Base-by-base conservation (phyloP, 2,797 vertebrate species). In the Aselliscus stoliczkanus region DNA sequence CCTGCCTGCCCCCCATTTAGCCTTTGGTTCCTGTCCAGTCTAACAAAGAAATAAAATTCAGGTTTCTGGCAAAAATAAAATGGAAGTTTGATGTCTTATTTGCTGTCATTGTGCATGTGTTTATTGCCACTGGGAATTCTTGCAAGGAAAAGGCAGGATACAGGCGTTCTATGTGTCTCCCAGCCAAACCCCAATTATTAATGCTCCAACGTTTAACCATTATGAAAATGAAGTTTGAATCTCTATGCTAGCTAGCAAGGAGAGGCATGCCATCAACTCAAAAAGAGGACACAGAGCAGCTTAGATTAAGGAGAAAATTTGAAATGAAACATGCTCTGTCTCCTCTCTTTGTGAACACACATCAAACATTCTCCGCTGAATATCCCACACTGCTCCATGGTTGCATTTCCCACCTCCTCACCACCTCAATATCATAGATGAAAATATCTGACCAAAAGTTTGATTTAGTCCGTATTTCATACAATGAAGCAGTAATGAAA, bases 381-480 rank as follows among this genome's bases (percentile, higher is more conserved):
- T n/a, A 72, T 25, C 58, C 21, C 31, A 50, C 25, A 27, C 27
- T 44, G 12, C 44, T 90, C 67, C 18, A 0, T 9, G 31, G n/a
- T 25, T 79, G 25, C 6, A 54, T 95, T 86, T 58, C 29, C 70
- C 64, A 69, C 5, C 7, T 80, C 88, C 47, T 14, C 47, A 50
- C 47, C 14, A 14, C 47, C 73, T 94, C 72, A 85, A 50, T 25
- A 95, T 89, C 82, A 20, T 65, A 72, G 70, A 15, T 95, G 20
- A 80, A 88, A 95, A 94, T 91, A 21, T 93, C 80, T 88, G 65
- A 72, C 69, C 29, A 0, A 20, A 94, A 39, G 27, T 83, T 92
- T 96, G 83, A 97, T 94, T 97, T 96, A 81, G 75, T 97, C 25
- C 86, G 75, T 60, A 97, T 97, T 93, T 60, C 84, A 97, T 87